Evolutionary conservation across 2,888 invertebrate species (phyloP), one percentile per base, ranked within the genome.

Genomic region (Zaprionus bogoriensis): DNA sequence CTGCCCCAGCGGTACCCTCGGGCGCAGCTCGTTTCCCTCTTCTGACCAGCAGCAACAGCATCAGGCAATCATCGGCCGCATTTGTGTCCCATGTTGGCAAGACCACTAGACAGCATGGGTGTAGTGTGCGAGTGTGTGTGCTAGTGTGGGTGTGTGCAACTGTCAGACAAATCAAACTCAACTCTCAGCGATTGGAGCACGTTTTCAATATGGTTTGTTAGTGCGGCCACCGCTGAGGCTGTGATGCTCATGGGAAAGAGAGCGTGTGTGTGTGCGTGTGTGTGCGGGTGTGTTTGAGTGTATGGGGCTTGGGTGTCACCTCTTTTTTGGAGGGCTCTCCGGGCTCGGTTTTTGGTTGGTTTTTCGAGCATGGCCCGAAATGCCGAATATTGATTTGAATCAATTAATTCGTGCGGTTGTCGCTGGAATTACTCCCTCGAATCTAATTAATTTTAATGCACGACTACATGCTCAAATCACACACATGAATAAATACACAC

Each of bases 381-480:
- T 87, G 84, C 88, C 82, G 88, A 88, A 89, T 90, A 91, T 90
- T 90, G 90, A 91, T 91, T 91, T 91, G 90, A 91, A 91, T 90
- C 90, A 90, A 91, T 91, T 91, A 90, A 90, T 90, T 89, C 89
- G 84, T 89, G 90, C 81, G 90, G 89, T 89, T 79, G 80, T 81
- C 83, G 85, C 87, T 89, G 87, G 87, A 85, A 91, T 89, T 89
- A 89, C 89, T 89, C 89, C 89, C 90, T 89, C 88, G 89, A 89
- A 91, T 90, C 90, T 91, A 91, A 91, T 91, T 91, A 91, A 90
- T 90, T 91, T 90, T 90, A 90, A 90, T 90, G 89, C 88, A 79
- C 87, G 79, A 84, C 76, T 83, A 88, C 89, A 72, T 44, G 39
- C 58, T 12, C 42, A 71, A 61, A 52, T 66, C 54, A 88, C 87